Evolutionary conservation across 1,140 invertebrate genomes (phyloP), one percentile per base, ranked within the genome.

Genomic region (Drosophila malerkotliana): DNA sequence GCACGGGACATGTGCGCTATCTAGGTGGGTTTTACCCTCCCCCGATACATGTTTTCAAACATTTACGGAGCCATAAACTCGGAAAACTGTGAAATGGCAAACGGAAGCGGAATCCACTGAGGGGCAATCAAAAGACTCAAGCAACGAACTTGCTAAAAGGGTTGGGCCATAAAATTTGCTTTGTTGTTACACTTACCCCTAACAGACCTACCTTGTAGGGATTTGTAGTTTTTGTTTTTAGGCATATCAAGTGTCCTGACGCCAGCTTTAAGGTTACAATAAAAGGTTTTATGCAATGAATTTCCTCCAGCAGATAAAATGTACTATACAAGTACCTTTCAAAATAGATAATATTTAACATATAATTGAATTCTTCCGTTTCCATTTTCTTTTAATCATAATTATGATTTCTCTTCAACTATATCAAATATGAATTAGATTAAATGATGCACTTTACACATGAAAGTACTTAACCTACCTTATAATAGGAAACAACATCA

Each of bases 71-170:
- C 24, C 53, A 55, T 77, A 72, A 72, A 57, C 12, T 41, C 30
- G 57, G 53, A 21, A 44, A 56, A 21, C 85, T 57, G 74, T 82
- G 78, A 87, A 85, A 88, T 78, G 74, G 32, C 61, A 78, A 85
- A 76, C 78, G 82, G 78, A 85, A 85, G 83, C 75, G 48, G 41
- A 45, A 57, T 63, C 48, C 62, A 64, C 34, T 47, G 59, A 45
- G 66, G 62, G 18, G 10, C 7, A 21, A 53, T 45, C 74, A 37
- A 77, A 78, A 78, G 69, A 81, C 73, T 80, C 48, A 51, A 55
- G 54, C 56, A 71, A 77, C 64, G 14, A 76, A 84, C 77, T 57
- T 64, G 51, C 51, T 60, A 69, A 76, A 62, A 61, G 60, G 34
- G 77, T 44, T 58, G 15, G 14, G 15, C 55, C 77, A 62, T 68